Evolutionary conservation across 2,113 vertebrate genomes (phyloP), one percentile per base, ranked within the genome.

Genomic region (Castor canadensis): DNA sequence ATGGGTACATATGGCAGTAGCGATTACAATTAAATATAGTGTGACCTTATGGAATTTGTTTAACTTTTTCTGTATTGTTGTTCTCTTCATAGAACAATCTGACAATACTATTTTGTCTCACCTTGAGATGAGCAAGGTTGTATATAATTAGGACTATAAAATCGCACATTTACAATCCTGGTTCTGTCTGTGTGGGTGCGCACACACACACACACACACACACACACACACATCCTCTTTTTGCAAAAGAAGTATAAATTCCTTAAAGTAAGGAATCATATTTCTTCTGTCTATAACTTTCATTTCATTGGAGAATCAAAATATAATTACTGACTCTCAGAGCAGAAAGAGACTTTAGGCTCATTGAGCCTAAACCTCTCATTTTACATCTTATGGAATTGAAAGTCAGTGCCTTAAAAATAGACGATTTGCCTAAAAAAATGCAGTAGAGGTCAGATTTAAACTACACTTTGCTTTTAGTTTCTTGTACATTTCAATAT

Each of bases 81-180:
- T 69, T 49, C 13, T 85, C 8, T 35, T 64, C n/a, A 19, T 1
- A 52, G 64, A 96, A 87, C 38, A 76, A 64, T 62, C 45, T 84
- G 52, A 85, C 26, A 90, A 54, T 30, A 66, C 92, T 77, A 85
- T 49, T 96, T 67, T n/a, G 13, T 49, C 20, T 92, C 32, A 77
- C 49, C 84, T 95, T 93, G 47, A 96, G 24, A 77, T 56, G 9
- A 89, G 19, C 52, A 94, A 95, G 47, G 54, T n/a, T 88, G 6
- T 67, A n/a, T 73, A 47, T 92, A 81, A 92, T 85, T 82, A 93
- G 52, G 5, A 77, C 40, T 43, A 11, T 52, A 43, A 62, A 87
- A 80, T 96, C 64, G 64, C 76, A 79, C 43, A 28, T 81, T 96
- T 87, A 54, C 11, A 1, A 89, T 88, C 3, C 10, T 62, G 5